phyloP scores from a whole-genome alignment of 64 coral and sea anemone genomes.

The Montipora capricornis region DNA sequence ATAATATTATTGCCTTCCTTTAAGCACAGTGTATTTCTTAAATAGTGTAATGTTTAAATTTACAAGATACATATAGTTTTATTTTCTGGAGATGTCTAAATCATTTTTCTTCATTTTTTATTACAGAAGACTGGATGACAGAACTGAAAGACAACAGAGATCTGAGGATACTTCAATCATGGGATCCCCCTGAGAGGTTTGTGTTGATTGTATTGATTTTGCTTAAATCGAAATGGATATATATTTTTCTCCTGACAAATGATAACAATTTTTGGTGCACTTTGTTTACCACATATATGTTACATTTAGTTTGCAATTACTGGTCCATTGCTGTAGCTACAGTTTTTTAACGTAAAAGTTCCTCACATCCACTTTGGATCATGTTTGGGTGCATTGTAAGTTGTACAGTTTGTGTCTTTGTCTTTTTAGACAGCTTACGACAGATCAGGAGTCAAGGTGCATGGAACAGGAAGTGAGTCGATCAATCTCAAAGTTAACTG shows the following conservation, averaged over 20 bases:
- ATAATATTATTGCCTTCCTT: no score
- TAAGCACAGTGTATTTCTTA: no score
- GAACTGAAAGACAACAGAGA: conserved; percentile 95
- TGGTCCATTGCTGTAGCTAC: no score
- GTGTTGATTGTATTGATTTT: not conserved
- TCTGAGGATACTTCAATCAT: conserved; percentile 65
- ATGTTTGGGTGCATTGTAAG: not conserved
- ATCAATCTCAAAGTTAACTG: not conserved
- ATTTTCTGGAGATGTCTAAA: no score
- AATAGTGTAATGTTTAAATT: no score
- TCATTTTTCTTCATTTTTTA: not conserved
- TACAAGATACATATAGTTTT: no score
- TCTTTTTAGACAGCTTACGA: conserved; percentile 56
- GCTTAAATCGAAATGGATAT: no score
- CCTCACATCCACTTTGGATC: not conserved
- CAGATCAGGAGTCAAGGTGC: conserved; percentile 59
- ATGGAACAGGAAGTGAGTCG: conserved; percentile 68
- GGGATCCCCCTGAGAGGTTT: conserved; percentile 85
- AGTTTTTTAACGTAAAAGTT: no score
- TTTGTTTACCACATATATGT: no score
- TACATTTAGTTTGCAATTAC: no score
- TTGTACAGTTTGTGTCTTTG: not conserved
- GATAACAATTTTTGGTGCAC: no score
- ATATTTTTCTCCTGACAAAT: no score
- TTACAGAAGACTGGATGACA: conserved; percentile 80